Evolutionary conservation across 2,113 vertebrate species (phyloP).

Genomic region (Thryonomys swinderianus): DNA sequence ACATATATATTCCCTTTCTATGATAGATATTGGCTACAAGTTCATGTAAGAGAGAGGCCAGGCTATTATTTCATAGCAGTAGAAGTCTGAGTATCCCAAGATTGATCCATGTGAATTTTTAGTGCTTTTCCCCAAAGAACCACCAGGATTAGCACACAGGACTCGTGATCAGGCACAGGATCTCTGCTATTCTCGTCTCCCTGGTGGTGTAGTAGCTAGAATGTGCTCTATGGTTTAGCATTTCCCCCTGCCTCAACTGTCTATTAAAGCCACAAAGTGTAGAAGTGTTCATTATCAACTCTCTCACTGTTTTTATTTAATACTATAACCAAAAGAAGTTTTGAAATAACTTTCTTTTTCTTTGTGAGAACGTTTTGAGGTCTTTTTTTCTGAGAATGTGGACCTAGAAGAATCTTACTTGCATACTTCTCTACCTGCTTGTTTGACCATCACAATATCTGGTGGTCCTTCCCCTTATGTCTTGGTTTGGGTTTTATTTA

Average conservation of each 20-base stretch:
- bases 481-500: conserved; percentile 3
- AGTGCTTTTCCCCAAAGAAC: not conserved
- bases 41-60: not conserved
- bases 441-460: not conserved
- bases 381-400: not conserved
- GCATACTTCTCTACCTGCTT: not conserved
- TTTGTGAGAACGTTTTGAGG: not conserved
- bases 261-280: rapidly evolving
- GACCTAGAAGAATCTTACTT: not conserved
- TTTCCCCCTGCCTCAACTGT: rapidly evolving
- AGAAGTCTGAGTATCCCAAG: not conserved
- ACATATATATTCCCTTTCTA: not conserved
- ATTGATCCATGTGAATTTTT: not conserved
- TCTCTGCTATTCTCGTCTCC: no score
- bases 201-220: not conserved
- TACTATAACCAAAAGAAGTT: not conserved
- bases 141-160: not conserved
- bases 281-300: not conserved
- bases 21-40: not conserved
- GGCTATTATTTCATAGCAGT: not conserved
- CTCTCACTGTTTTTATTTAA: not conserved
- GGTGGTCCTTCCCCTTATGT: not conserved
- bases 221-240: rapidly evolving
- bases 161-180: not conserved
- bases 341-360: not conserved